These are phyloP conservation scores for Megamerina dolium DNA, from an alignment of 2,888 invertebrate genomes.

Conservation along the genomic window DNA sequence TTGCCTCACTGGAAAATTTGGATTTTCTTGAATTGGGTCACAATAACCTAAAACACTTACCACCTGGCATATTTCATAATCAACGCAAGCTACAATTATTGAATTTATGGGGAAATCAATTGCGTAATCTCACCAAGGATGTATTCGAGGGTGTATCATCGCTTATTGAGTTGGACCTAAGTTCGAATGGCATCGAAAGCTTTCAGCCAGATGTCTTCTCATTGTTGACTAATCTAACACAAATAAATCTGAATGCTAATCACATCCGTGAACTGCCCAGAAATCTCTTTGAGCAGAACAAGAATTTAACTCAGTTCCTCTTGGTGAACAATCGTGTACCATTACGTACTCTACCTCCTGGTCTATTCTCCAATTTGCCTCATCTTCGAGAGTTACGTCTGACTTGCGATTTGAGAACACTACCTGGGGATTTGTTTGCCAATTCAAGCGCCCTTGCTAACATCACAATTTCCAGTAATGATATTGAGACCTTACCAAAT, in stretches of 20 bases:
- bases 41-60: slow-evolving; percentile 60
- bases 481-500: slow-evolving; percentile 54
- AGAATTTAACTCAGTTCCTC: slow-evolving; percentile 53
- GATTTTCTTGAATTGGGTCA: slow-evolving; percentile 60
- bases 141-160: slow-evolving; percentile 60
- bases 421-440: slow-evolving; percentile 61
- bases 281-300: slow-evolving; percentile 55
- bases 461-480: slow-evolving; percentile 59
- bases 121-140: slow-evolving; percentile 58
- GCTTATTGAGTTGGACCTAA: slow-evolving; percentile 62
- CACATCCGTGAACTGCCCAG: slow-evolving; percentile 59
- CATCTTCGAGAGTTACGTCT: slow-evolving; percentile 56
- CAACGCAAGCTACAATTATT: slow-evolving; percentile 57
- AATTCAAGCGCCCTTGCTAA: slow-evolving; percentile 55
- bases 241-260: slow-evolving; percentile 63
- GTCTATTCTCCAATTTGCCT: slow-evolving; percentile 58
- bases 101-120: slow-evolving; percentile 64
- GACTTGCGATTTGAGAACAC: slow-evolving; percentile 53
- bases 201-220: slow-evolving; percentile 59
- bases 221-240: slow-evolving; percentile 56
- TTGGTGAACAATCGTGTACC: slow-evolving; percentile 56
- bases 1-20: slow-evolving; percentile 54
- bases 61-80: slow-evolving; percentile 58
- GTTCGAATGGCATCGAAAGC: slow-evolving; percentile 58
- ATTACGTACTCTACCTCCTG: slow-evolving; percentile 55